Evolutionary conservation across 2,113 vertebrate genomes (phyloP).

Genomic region (Dunckerocampus dactyliophorus): DNA sequence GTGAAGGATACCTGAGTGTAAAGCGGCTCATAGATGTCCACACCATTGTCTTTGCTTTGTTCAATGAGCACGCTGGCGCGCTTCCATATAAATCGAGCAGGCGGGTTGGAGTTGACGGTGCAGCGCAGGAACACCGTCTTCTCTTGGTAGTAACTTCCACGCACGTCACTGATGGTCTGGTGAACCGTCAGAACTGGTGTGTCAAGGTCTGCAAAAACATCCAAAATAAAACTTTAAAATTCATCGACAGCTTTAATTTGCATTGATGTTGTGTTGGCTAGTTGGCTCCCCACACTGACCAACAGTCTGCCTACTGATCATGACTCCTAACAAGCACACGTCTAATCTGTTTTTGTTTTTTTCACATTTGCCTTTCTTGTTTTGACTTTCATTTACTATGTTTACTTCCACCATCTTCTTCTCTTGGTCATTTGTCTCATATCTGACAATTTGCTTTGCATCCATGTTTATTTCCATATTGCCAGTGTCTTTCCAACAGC

Average conservation of each 20-base stretch:
- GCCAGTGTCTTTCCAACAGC: constrained; percentile 42
- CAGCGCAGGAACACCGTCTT: constrained; percentile 97
- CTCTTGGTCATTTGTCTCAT: constrained; percentile 30
- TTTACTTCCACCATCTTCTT: constrained; percentile 14
- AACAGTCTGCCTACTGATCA: constrained; percentile 32
- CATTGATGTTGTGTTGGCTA: constrained; percentile 29
- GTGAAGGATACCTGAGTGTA: constrained; percentile 93
- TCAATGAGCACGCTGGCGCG: constrained; percentile 80
- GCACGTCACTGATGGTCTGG: constrained; percentile 94
- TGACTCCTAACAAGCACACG: constrained; percentile 21
- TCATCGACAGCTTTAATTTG: constrained; percentile 18
- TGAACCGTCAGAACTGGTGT: constrained; percentile 90
- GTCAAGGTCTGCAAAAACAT: constrained; percentile 82
- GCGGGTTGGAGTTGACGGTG: constrained; percentile 96
- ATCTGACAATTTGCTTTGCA: constrained; percentile 14
- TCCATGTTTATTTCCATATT: constrained; percentile 28
- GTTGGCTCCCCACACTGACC: constrained; percentile 19
- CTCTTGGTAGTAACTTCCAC: constrained; percentile 97
- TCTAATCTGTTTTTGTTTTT: constrained; percentile 28
- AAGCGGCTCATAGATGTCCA: constrained; percentile 97
- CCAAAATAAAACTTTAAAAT: not conserved
- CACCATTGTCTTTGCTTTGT: constrained; percentile 95
- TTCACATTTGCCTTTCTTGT: constrained; percentile 9
- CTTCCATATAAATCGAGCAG: constrained; percentile 97
- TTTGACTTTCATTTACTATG: constrained; percentile 15